Percentiles rank a stretch among this genome's conserved stretches.
These are phyloP conservation scores for Manis javanica DNA, from an alignment of 2,797 vertebrate species.

Conservation along the genomic window DNA sequence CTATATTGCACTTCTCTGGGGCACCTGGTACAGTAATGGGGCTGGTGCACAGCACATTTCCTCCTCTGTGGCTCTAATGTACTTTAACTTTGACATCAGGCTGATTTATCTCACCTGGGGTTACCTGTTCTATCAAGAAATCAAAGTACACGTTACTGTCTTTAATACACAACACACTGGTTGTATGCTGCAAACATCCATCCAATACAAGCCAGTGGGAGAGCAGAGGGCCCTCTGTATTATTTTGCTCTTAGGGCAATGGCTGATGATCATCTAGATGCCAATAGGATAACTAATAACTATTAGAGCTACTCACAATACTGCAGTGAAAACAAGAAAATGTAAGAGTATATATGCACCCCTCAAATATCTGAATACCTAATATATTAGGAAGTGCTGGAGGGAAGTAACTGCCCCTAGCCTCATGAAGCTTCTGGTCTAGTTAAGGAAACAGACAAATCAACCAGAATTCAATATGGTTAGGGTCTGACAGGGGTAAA, in stretches of 20 bases:
- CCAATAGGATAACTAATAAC: conserved; percentile 23
- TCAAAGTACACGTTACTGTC: background rate
- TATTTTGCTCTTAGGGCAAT: background rate
- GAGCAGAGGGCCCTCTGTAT: background rate
- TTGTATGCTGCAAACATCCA: background rate
- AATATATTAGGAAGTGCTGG: too few species aligned
- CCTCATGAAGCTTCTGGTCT: background rate
- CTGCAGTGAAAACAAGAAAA: conserved; percentile 18
- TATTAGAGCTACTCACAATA: background rate
- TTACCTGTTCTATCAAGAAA: conserved; percentile 44
- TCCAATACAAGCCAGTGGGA: background rate
- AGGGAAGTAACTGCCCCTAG: background rate
- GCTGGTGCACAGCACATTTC: background rate
- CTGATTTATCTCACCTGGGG: conserved; percentile 40
- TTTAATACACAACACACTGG: background rate
- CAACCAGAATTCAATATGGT: background rate
- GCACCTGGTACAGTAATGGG: background rate
- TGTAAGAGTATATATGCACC: background rate
- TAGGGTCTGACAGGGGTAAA: background rate
- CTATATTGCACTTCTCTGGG: background rate
- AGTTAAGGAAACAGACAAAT: background rate
- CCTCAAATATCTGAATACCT: background rate
- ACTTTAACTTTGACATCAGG: background rate
- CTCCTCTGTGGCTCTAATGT: background rate
- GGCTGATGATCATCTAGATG: background rate